Percentiles rank a stretch among this genome's conserved stretches.
phyloP scores from a whole-genome alignment of 2,113 vertebrate genomes.

The Coptodon rendalli region DNA sequence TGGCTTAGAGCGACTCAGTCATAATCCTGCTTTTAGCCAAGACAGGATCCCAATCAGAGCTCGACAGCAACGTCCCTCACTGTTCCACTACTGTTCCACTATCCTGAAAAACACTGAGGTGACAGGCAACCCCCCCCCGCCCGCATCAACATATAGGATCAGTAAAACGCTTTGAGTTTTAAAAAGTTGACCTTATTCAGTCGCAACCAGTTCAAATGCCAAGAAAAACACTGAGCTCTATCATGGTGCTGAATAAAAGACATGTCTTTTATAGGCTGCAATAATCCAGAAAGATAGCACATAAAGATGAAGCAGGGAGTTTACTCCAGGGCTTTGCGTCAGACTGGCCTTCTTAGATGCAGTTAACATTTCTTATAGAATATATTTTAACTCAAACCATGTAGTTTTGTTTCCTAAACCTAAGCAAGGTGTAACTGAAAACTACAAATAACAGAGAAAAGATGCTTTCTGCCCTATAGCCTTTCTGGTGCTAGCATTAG shows the following conservation, averaged over 20 bases:
- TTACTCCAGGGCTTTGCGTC: background rate
- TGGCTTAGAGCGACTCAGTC: slow-evolving; percentile 13
- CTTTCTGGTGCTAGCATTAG: background rate
- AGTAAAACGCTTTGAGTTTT: background rate
- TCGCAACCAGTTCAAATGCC: background rate
- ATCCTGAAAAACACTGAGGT: background rate
- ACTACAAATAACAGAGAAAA: background rate
- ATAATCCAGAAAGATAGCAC: background rate
- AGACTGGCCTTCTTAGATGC: too few relatives aligned
- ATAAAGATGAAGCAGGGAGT: background rate
- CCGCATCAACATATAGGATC: background rate
- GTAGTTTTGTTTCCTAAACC: background rate
- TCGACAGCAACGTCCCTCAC: background rate
- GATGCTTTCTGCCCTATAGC: background rate
- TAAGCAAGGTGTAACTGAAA: background rate
- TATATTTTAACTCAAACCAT: background rate
- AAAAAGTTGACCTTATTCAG: background rate
- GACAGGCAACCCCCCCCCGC: background rate
- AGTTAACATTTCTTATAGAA: background rate
- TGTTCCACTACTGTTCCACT: background rate
- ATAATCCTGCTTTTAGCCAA: slow-evolving; percentile 44
- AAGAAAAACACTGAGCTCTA: background rate
- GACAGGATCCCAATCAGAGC: slow-evolving; percentile 36
- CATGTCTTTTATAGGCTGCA: background rate
- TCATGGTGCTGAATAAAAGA: background rate